Base-by-base conservation (phyloP, 2,888 invertebrate genomes). In the Ashinkailepas kermadecensis region DNA sequence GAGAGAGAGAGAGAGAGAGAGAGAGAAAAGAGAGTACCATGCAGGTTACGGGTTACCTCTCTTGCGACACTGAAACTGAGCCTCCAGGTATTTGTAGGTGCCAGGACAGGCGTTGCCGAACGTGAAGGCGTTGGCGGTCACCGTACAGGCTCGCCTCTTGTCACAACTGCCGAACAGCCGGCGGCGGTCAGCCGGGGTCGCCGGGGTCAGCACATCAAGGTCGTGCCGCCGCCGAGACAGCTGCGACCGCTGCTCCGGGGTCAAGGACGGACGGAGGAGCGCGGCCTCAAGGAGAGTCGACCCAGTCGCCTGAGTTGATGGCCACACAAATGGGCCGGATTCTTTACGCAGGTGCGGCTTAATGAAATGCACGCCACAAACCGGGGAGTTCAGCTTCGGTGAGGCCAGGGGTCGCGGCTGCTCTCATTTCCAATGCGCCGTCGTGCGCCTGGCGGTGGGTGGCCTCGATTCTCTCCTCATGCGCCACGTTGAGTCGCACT, bases 71-170 rank as follows among this genome's bases (percentile, higher is more conserved):
- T 94, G 94, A 88, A 95, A 96, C 88, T 96, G 95, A 78, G 95
- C 95, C 89, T 96, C 96, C 84, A 96, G 90, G 89, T 96, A 96
- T 88, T 96, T 96, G 86, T 94, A 91, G 58, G 95, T 96, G 86
- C 94, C 95, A 70, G 94, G 93, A 88, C 96, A 96, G 56, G 95
- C 95, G 89, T 96, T 96, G 25, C 95, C 95, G 87, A 96, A 96
- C 7, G 79, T 79, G 57, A 13, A 21, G 58, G 25, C 57, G 59
- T 79, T 59, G 79, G 79, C 79, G 15, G 11, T 18, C 15, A 79
- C 59, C 21, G 79, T 23, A 13, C 79, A 79, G 58, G 59, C 79
- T 12, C 59, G 79, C 15, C 59, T 58, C 25, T 25, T 58, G n/a
- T 57, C 79, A 25, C 79, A 79, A 25, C 79, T 79, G 79, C 23